Base-by-base conservation (phyloP, 2,113 vertebrate species). In the Salvator merianae region DNA sequence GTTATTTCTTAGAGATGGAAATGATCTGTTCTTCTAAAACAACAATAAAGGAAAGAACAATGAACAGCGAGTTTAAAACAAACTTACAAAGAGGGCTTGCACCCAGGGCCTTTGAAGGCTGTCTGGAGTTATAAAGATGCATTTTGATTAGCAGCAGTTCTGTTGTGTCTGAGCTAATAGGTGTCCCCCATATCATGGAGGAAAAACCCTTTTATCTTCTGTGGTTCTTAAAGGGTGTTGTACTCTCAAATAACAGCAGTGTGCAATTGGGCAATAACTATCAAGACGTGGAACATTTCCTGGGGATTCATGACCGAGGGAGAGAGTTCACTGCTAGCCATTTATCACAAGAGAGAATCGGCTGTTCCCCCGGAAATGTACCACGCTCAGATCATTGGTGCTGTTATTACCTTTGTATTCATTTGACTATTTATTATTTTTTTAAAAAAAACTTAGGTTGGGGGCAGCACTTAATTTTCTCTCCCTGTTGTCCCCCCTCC, bases 391-490 rank as follows among this genome's bases (percentile, higher is more conserved):
- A 73, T 89, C 86, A 83, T 91, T 93, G 88, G 84, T 90, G 82
- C 79, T 91, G 82, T 93, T 93, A 85, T 91, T 53, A 88, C 34
- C n/a, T 84, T 84, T 87, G 87, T 82, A 38, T 92, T 89, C 89
- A 78, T 93, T 94, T 92, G 91, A 79, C 87, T 93, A 86, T 82
- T 81, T 83, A 84, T 94, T 92, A 91, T 81, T 89, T 93, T 87
- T 82, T 81, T 81, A 84, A 75, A 38, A 66, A 53, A 66, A 75
- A 4, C 16, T 1, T 82, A 26, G 59, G 20, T 86, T 32, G 69
- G 65, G 80, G 83, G 90, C 88, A 89, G 59, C 90, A 79, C 53
- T 55, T 84, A 47, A 55, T 65, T 79, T 85, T 74, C 63, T 83
- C 77, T 91, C 91, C 66, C 55, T 1, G 36, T 14, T 0, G 24